phyloP scores from a whole-genome alignment of 2,888 invertebrate species.

The Chrysomela aeneicollis region DNA sequence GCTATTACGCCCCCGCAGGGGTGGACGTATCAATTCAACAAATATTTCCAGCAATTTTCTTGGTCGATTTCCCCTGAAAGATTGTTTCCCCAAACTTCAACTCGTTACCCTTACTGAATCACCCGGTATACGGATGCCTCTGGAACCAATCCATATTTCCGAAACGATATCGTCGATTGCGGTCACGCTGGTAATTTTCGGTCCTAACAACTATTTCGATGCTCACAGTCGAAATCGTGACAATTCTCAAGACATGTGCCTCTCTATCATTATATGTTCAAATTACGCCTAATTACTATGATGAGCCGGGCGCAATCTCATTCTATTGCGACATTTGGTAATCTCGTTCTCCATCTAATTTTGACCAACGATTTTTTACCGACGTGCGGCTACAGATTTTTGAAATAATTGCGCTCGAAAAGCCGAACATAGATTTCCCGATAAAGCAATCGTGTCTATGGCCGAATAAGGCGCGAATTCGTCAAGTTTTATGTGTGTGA shows the following conservation, averaged over 20 bases:
- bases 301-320: constrained; percentile 31
- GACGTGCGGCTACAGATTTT: constrained; percentile 30
- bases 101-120: too few relatives aligned
- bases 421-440: constrained; percentile 32
- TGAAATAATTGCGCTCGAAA: constrained; percentile 34
- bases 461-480: constrained; percentile 29
- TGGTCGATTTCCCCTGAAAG: too few relatives aligned
- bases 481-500: constrained; percentile 9
- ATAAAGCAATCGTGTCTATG: constrained; percentile 29
- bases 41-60: too few relatives aligned
- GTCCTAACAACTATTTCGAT: constrained; percentile 28
- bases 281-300: constrained; percentile 37
- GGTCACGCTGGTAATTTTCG: constrained; percentile 20
- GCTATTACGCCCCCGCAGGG: too few relatives aligned
- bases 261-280: constrained; percentile 37
- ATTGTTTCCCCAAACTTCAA: too few relatives aligned
- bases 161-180: constrained; percentile 4
- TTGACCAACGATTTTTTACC: constrained; percentile 27
- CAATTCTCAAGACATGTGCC: constrained; percentile 33
- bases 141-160: not conserved
- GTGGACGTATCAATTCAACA: too few relatives aligned
- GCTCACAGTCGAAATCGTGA: constrained; percentile 32
- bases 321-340: constrained; percentile 39
- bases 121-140: not conserved
- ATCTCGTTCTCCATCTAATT: constrained; percentile 37